These are phyloP conservation scores for Lithophane socia DNA, from an alignment of 2,888 invertebrate species.

Conservation along the genomic window DNA sequence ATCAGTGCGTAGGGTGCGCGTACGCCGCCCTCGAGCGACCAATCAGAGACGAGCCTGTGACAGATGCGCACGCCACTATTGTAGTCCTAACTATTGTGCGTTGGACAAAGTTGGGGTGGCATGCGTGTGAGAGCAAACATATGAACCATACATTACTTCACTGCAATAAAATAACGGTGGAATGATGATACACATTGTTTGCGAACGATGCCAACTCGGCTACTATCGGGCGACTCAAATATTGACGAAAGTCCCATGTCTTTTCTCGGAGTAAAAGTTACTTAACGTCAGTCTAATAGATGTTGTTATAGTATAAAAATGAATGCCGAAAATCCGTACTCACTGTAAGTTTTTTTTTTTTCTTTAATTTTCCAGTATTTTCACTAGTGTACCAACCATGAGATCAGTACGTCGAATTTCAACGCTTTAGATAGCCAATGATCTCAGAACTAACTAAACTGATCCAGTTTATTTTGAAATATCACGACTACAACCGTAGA, in stretches of 20 bases:
- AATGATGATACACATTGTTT: slow-evolving; percentile 68
- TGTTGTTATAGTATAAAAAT: too few relatives aligned
- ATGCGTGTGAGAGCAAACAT: slow-evolving; percentile 82
- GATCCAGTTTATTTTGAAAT: background rate
- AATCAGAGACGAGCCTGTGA: slow-evolving; percentile 78
- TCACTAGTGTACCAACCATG: background rate
- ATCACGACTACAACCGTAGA: background rate
- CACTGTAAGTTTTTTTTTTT: too few relatives aligned
- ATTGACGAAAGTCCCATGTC: background rate
- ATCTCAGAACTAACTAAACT: background rate
- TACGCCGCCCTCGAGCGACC: slow-evolving; percentile 63
- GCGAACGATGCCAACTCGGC: slow-evolving; percentile 34
- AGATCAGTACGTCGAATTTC: background rate
- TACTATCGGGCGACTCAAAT: slow-evolving; percentile 28
- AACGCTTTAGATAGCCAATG: background rate
- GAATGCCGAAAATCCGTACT: background rate
- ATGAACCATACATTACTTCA: slow-evolving; percentile 78
- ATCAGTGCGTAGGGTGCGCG: slow-evolving; percentile 86
- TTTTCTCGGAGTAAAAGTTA: background rate
- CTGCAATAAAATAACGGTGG: slow-evolving; percentile 72
- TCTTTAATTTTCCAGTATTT: background rate
- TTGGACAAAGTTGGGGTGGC: slow-evolving; percentile 79
- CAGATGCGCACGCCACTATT: slow-evolving; percentile 87
- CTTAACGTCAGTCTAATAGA: too few relatives aligned
- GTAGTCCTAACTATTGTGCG: slow-evolving; percentile 81